Base-by-base conservation (phyloP, 2,888 invertebrate genomes). In the Petrolisthes manimaculis region DNA sequence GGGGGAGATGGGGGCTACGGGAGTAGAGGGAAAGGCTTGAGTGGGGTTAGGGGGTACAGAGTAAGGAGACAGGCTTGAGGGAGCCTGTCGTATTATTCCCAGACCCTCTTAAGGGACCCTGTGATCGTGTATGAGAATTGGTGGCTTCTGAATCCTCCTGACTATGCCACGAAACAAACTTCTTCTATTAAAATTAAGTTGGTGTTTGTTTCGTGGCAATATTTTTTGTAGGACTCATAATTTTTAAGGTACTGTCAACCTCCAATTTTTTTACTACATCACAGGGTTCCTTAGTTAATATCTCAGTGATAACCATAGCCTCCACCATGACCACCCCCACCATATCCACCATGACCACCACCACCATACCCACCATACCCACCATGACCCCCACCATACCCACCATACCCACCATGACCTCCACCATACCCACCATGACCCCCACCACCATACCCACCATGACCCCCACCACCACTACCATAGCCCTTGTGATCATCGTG, bases 401-500 rank as follows among this genome's bases (percentile, higher is more conserved):
- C 79, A 51, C 84, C 80, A 67, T 89, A 84, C 24, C 85, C 88
- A 54, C 86, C 83, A 78, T 88, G 80, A 5, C 89, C 86, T 2
- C 56, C 54, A 18, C 74, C 71, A 79, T 83, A 79, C 2, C 69
- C 86, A n/a, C 79, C 78, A 24, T 82, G 51, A 54, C 81, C 69
- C 21, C 55, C 69, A 9, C 85, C 77, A 75, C 83, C 82, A 71
- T 84, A 61, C 12, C 77, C 81, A 24, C 79, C 24, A 37, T 74
- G 74, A 56, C 84, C 67, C 24, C 83, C 83, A 9, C 86, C 88
- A 75, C 74, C 78, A 54, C 83, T 54, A 9, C 80, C 82, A 9
- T 86, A 53, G 71, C 80, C 77, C 82, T 90, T 89, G 79, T 90
- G 86, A 55, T 88, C 84, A 37, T 86, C 61, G 75, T 78, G 55